phyloP scores from a whole-genome alignment of 2,797 vertebrate genomes.

The Mormyrops attenuatus region DNA sequence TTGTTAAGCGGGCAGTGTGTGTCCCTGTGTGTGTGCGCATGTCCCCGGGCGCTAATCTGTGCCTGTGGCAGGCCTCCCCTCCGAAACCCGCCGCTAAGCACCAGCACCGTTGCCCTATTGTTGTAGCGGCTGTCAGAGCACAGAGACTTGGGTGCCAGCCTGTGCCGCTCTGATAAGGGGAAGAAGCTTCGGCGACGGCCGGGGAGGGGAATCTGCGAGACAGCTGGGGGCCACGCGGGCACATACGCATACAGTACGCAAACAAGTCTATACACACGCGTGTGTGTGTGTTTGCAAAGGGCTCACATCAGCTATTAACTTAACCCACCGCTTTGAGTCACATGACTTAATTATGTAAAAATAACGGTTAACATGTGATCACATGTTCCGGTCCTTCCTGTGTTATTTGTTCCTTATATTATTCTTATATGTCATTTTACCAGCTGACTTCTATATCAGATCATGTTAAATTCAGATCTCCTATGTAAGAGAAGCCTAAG shows the following conservation, averaged over 20 bases:
- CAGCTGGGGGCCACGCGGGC: not conserved
- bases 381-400: not conserved
- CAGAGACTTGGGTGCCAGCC: slow-evolving; percentile 73
- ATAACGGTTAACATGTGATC: not conserved
- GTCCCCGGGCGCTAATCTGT: slow-evolving; percentile 75
- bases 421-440: not conserved
- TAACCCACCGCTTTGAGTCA: not conserved
- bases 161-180: slow-evolving; percentile 89
- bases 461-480: not conserved
- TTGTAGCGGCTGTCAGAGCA: slow-evolving; percentile 75
- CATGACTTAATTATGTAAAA: not conserved
- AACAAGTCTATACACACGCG: not conserved
- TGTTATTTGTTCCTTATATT: not conserved
- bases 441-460: not conserved
- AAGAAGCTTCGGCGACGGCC: slow-evolving; percentile 86
- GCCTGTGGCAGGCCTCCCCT: slow-evolving; percentile 94
- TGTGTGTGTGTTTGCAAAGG: not conserved
- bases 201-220: slow-evolving; percentile 68
- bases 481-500: not conserved
- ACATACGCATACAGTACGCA: not conserved
- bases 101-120: slow-evolving; percentile 76
- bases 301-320: not conserved
- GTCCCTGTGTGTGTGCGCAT: slow-evolving; percentile 57
- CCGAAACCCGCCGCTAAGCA: slow-evolving; percentile 79
- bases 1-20: slow-evolving; percentile 50